phyloP scores from a whole-genome alignment of 2,797 vertebrate species.

The Triplophysa bombifrons region DNA sequence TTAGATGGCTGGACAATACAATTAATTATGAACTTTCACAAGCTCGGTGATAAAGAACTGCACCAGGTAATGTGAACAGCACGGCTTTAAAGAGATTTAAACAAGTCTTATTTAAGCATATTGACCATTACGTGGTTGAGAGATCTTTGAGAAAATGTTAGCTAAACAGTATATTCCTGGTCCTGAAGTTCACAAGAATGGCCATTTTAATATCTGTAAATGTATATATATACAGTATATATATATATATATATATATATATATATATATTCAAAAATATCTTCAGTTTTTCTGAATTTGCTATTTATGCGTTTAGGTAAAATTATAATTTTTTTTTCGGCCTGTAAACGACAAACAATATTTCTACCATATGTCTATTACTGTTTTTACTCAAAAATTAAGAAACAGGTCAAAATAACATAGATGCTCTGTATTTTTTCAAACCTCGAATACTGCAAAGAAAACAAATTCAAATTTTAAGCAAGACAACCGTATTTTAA shows the following conservation, averaged over 20 bases:
- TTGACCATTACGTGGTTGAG: not conserved
- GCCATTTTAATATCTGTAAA: not conserved
- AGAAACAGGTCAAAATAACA: too few relatives aligned
- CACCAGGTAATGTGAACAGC: slow-evolving; percentile 61
- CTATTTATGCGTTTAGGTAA: too few relatives aligned
- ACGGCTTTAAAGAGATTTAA: not conserved
- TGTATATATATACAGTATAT: not conserved
- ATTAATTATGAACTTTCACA: slow-evolving; percentile 69
- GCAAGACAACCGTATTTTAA: too few relatives aligned
- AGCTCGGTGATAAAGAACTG: slow-evolving; percentile 63
- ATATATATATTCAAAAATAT: too few relatives aligned
- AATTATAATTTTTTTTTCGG: too few relatives aligned
- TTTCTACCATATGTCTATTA: too few relatives aligned
- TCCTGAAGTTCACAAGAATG: not conserved
- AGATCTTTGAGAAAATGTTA: not conserved
- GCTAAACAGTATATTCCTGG: not conserved
- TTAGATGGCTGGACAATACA: slow-evolving; percentile 67
- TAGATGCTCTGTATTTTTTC: too few relatives aligned
- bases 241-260: not conserved
- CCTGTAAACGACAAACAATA: too few relatives aligned
- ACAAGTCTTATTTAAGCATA: slow-evolving; percentile 10
- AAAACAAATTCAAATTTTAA: too few relatives aligned
- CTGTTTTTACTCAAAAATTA: too few relatives aligned
- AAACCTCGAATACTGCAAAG: too few relatives aligned
- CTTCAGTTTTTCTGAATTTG: too few relatives aligned